Percentiles rank a stretch among this genome's conserved stretches.
phyloP scores from a whole-genome alignment of 2,888 invertebrate species.

The Hirtodrosophila alboralis region DNA sequence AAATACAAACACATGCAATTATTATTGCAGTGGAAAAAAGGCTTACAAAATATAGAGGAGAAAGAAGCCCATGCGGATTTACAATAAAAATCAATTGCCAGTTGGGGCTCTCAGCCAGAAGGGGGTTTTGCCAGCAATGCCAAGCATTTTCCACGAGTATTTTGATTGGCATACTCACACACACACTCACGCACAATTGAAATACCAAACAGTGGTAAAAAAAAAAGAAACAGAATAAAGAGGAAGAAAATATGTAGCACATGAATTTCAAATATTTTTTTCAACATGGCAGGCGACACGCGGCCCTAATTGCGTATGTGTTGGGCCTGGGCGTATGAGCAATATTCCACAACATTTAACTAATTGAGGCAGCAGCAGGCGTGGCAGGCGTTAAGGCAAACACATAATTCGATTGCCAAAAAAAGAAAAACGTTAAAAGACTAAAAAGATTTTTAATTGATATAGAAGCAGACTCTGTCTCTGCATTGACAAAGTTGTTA shows the following conservation, averaged over 20 bases:
- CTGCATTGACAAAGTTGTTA: slow-evolving; percentile 71
- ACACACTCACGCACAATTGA: slow-evolving; percentile 58
- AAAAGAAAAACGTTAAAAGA: slow-evolving; percentile 45
- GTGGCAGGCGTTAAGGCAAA: slow-evolving; percentile 26
- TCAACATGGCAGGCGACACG: slow-evolving; percentile 66
- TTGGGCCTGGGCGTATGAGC: slow-evolving; percentile 49
- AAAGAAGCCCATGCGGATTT: slow-evolving; percentile 43
- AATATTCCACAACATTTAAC: slow-evolving; percentile 76
- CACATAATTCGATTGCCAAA: slow-evolving; percentile 63
- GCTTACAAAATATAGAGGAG: slow-evolving; percentile 32
- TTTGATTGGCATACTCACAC: slow-evolving; percentile 71
- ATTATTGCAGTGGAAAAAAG: slow-evolving; percentile 25
- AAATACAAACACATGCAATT: slow-evolving; percentile 47
- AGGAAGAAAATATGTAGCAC: slow-evolving; percentile 62
- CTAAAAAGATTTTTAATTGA: slow-evolving; percentile 58
- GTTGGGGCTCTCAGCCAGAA: slow-evolving; percentile 28
- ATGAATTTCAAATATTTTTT: slow-evolving; percentile 77
- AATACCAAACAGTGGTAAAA: slow-evolving; percentile 60
- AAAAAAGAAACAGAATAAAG: no score
- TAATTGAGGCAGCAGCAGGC: slow-evolving; percentile 56
- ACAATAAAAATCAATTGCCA: slow-evolving; percentile 68
- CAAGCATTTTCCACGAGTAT: slow-evolving; percentile 76
- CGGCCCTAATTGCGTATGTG: slow-evolving; percentile 65
- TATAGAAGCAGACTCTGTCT: slow-evolving; percentile 18
- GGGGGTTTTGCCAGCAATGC: slow-evolving; percentile 61